phyloP scores from a whole-genome alignment of 2,113 vertebrate species.

The Propithecus coquereli region DNA sequence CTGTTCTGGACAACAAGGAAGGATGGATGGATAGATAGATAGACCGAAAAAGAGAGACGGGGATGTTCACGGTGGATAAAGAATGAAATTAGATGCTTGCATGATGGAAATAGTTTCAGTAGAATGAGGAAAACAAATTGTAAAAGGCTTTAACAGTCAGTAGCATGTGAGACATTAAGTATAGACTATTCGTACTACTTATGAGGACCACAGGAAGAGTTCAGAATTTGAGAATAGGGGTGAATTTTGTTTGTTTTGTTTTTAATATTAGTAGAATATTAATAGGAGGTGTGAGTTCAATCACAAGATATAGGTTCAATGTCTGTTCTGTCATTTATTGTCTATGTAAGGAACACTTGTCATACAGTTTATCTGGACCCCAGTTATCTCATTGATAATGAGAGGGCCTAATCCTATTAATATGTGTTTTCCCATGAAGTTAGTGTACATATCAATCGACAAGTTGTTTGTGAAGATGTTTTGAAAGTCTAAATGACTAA shows the following conservation, averaged over 20 bases:
- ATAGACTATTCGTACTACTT: background rate
- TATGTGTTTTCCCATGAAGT: background rate
- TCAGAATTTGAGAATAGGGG: background rate
- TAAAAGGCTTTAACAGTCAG: background rate
- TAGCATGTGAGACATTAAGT: background rate
- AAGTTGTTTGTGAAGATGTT: background rate
- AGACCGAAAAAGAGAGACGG: background rate
- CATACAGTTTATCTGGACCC: background rate
- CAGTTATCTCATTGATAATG: background rate
- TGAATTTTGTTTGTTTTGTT: background rate
- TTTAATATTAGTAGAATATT: background rate
- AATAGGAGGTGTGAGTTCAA: background rate
- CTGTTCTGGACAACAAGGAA: background rate
- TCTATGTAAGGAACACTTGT: background rate
- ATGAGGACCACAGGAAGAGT: background rate
- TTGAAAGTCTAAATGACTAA: background rate
- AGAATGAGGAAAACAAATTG: background rate
- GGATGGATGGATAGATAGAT: too few species aligned
- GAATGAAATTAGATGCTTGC: background rate
- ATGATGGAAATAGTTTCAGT: background rate
- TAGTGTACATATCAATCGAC: background rate
- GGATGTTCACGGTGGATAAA: background rate
- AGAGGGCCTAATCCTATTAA: background rate
- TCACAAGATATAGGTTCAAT: background rate
- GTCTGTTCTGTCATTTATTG: background rate